phyloP scores from a whole-genome alignment of 2,888 invertebrate genomes.

The Stenurella melanura region DNA sequence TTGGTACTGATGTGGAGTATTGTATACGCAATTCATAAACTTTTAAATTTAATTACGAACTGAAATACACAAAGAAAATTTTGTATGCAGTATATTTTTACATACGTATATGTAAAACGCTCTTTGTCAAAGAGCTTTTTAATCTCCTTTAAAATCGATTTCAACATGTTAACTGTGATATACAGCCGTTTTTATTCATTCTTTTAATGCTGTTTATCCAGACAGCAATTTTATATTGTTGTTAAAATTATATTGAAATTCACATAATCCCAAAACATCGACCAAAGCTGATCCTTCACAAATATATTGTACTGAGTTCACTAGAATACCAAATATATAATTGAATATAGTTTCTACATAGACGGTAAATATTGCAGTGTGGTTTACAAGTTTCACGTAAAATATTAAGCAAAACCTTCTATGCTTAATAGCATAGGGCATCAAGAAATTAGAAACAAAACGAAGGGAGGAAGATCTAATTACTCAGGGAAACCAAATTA shows the following conservation, averaged over 20 bases:
- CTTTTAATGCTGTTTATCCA: not conserved
- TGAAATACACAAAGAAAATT: not conserved
- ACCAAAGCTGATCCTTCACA: too few relatives aligned
- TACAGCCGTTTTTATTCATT: not conserved
- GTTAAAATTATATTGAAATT: too few relatives aligned
- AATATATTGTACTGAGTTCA: too few relatives aligned
- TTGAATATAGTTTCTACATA: not conserved
- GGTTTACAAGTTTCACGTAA: not conserved
- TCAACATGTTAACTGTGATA: not conserved
- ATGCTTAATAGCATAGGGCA: not conserved
- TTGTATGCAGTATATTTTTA: not conserved
- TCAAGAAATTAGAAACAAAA: not conserved
- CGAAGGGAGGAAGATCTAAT: slow-evolving; percentile 3
- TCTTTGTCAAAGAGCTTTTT: not conserved
- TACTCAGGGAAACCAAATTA: slow-evolving; percentile 1
- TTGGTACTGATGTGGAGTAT: too few relatives aligned
- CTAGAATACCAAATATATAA: too few relatives aligned
- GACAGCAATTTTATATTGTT: not conserved
- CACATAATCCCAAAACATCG: too few relatives aligned
- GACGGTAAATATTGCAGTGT: not conserved
- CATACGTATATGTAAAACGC: not conserved
- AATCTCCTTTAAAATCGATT: slow-evolving; percentile 3
- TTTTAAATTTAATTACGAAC: not conserved
- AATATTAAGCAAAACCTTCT: not conserved
- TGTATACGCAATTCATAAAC: too few relatives aligned